Conservation (phyloP, 1,140 invertebrate species). For the Nasonia giraulti region DNA sequence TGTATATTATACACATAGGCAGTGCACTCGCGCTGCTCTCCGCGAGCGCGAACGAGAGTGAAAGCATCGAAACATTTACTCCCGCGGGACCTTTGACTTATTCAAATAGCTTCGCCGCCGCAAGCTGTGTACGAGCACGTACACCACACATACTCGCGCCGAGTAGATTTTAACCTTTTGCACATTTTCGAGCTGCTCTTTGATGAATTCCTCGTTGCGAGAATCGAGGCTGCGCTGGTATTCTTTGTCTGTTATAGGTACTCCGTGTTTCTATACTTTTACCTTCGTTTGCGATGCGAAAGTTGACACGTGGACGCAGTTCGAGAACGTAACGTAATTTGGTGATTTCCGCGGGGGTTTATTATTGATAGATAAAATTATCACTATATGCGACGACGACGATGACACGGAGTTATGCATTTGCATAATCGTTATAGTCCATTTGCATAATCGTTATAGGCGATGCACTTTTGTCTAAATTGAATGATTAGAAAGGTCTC, state of each 20-base stretch:
- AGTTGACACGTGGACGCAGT: no score
- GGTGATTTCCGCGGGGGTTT: no score
- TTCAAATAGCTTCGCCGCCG: conserved; percentile 11
- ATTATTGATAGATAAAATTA: neutral
- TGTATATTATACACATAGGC: neutral
- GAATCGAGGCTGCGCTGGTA: neutral
- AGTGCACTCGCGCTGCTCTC: neutral
- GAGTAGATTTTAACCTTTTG: neutral
- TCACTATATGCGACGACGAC: neutral
- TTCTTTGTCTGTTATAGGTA: no score
- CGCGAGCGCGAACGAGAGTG: conserved; percentile 13
- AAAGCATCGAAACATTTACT: conserved; percentile 8
- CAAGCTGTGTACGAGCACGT: neutral
- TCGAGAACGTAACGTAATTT: no score
- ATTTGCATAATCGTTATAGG: no score
- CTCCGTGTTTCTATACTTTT: no score
- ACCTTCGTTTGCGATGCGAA: no score
- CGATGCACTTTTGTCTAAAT: no score
- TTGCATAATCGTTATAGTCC: no score
- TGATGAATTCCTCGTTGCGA: neutral
- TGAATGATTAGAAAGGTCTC: no score
- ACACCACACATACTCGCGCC: neutral
- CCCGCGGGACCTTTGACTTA: conserved; percentile 15
- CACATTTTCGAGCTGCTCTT: neutral
- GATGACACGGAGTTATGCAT: neutral